phyloP scores from a whole-genome alignment of 2,113 vertebrate species.

The Dicrurus megarhynchus region DNA sequence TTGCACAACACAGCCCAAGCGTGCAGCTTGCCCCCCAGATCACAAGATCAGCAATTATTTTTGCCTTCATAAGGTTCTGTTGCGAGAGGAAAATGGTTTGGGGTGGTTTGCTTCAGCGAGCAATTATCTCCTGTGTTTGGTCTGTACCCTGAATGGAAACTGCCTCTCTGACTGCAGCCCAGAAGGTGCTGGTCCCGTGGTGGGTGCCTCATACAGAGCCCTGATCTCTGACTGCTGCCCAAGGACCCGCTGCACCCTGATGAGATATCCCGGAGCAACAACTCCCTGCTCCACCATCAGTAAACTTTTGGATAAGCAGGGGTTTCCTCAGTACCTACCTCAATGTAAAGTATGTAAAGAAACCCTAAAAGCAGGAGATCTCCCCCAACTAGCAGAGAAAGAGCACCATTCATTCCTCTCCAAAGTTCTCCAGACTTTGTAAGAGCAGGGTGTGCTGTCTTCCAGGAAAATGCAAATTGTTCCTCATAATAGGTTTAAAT shows the following conservation, averaged over 20 bases:
- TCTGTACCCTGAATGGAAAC: background rate
- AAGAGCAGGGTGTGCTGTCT: background rate
- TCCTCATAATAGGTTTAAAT: background rate
- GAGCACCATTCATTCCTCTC: background rate
- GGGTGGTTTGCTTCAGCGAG: background rate
- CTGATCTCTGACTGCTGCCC: background rate
- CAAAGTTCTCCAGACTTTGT: background rate
- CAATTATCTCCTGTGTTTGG: background rate
- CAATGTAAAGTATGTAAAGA: background rate
- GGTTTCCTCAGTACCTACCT: background rate
- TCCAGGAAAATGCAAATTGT: background rate
- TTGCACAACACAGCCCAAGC: background rate
- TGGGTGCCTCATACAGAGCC: background rate
- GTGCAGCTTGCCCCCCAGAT: background rate
- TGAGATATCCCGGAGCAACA: accelerated
- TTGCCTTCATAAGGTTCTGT: background rate
- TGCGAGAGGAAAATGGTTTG: background rate
- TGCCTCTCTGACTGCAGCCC: background rate
- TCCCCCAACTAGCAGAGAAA: background rate
- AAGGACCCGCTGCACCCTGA: background rate
- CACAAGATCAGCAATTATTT: constrained; percentile 32
- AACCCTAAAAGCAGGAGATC: background rate
- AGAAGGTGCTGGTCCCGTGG: background rate
- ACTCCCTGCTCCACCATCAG: background rate
- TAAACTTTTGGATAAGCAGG: background rate